Base-by-base conservation (phyloP, 2,113 vertebrate species). In the Daubentonia madagascariensis region DNA sequence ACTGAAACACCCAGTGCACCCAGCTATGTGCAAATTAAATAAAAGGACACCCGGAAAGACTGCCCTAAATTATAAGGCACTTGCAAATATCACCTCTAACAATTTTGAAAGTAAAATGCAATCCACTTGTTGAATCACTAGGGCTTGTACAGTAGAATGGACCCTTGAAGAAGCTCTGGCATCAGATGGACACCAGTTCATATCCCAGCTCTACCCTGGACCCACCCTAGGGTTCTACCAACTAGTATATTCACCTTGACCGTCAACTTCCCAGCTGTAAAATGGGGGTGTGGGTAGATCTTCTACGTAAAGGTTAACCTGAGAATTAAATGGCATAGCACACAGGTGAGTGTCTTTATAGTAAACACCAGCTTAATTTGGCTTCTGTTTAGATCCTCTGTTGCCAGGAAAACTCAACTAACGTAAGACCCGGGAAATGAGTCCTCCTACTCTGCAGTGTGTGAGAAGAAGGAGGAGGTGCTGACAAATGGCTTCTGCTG, bases 171-270 rank as follows among this genome's bases (percentile, higher is more conserved):
- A 28, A 78, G 37, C 32, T 32, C 17, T 7, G 32, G 25, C 45
- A 35, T 13, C 40, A 75, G 28, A 45, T 2, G 25, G 37, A 32
- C 32, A 8, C 35, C 1, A 3, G 67, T 23, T 83, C 75, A 8
- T 20, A 32, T 23, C 23, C 23, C 8, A 3, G 43, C 35, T 72
- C 68, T 4, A 22, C n/a, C 35, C 16, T 3, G 2, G 35, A 17
- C 40, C 50, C 4, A 3, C 14, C 2, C 2, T 17, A 14, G 20
- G 14, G 23, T 23, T 75, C 81, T 13, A 91, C 40, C 40, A 20
- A 16, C 3, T 9, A 4, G 13, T 0, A 4, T 5, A 54, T 11
- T 75, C 22, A 50, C 40, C 20, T 16, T 45, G 10, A 61, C 6
- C 63, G 30, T 54, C 79, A 59, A 17, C 25, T 68, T 54, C 73